These are phyloP conservation scores for Hyposmocoma kahamanoa DNA, from an alignment of 1,140 invertebrate genomes.

Conservation along the genomic window DNA sequence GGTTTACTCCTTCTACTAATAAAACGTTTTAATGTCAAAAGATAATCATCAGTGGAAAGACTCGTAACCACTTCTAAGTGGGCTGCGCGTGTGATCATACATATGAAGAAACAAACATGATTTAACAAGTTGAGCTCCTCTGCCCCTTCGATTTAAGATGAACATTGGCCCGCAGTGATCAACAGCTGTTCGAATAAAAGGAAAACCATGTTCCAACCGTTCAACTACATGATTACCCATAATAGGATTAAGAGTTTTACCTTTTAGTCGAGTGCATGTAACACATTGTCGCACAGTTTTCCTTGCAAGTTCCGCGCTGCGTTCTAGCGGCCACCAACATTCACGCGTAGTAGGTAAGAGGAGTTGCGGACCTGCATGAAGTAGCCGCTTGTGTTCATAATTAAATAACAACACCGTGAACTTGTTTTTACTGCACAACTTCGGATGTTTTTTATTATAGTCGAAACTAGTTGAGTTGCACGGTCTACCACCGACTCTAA, in stretches of 20 bases:
- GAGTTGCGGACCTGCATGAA: background rate
- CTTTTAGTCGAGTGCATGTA: background rate
- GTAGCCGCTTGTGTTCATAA: background rate
- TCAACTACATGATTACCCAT: constrained; percentile 2
- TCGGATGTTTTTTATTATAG: background rate
- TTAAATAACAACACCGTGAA: background rate
- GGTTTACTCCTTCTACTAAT: constrained; percentile 13
- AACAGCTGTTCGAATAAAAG: constrained; percentile 18
- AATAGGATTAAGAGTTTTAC: background rate
- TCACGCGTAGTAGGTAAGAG: background rate
- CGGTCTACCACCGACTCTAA: background rate
- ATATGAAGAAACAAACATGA: constrained; percentile 7
- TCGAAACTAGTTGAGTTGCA: background rate
- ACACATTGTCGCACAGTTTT: background rate
- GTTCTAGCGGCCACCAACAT: background rate
- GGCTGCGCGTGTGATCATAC: constrained; percentile 1
- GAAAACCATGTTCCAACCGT: constrained; percentile 20
- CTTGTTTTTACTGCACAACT: background rate
- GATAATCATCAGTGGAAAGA: constrained; percentile 12
- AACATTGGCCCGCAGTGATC: constrained; percentile 26
- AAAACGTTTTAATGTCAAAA: constrained; percentile 18
- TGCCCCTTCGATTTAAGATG: constrained; percentile 6
- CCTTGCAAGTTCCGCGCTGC: background rate
- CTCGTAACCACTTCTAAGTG: constrained; percentile 7
- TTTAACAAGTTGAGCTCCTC: constrained; percentile 14